A percentile compares a stretch with the other conserved stretches of the same genome.
Conservation (phyloP, 53 echinoderm and acorn worm genomes). For the Holothuria scabra region DNA sequence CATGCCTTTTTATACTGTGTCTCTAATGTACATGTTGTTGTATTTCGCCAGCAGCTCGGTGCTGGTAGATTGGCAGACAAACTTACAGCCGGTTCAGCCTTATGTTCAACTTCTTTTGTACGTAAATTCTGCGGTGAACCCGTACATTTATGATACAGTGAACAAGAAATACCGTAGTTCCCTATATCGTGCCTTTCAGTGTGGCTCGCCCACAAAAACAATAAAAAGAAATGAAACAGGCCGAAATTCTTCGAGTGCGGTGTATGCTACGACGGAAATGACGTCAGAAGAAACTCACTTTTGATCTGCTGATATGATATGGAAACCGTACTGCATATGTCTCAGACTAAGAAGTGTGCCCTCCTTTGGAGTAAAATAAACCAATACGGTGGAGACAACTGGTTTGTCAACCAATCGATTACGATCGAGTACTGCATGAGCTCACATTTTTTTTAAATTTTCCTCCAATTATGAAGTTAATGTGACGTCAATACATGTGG, state of each 20-base stretch:
- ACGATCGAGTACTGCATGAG: no score
- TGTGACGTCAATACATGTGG: no score
- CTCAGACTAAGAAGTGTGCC: no score
- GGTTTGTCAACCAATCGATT: no score
- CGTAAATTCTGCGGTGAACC: conserved; percentile 40
- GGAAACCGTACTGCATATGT: no score
- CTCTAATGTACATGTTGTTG: conserved; percentile 17
- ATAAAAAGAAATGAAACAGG: no score
- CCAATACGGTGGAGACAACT: no score
- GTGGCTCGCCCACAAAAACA: no score
- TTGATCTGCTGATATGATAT: background rate
- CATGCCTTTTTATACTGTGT: conserved; percentile 35
- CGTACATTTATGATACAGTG: conserved; percentile 26
- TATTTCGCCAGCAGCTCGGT: background rate
- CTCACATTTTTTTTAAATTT: no score
- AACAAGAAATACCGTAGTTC: conserved; percentile 28
- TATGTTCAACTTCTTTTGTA: conserved; percentile 25
- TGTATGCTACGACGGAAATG: conserved; percentile 1
- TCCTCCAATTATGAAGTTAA: no score
- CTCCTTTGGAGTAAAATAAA: no score
- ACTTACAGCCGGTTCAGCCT: conserved; percentile 1
- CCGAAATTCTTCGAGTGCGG: background rate
- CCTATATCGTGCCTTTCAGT: background rate
- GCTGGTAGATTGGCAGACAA: conserved; percentile 3
- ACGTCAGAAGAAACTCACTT: conserved; percentile 9